Percentiles rank a stretch among this genome's conserved stretches.
phyloP scores from a whole-genome alignment of 1,140 invertebrate species.

The Megathymus violae region DNA sequence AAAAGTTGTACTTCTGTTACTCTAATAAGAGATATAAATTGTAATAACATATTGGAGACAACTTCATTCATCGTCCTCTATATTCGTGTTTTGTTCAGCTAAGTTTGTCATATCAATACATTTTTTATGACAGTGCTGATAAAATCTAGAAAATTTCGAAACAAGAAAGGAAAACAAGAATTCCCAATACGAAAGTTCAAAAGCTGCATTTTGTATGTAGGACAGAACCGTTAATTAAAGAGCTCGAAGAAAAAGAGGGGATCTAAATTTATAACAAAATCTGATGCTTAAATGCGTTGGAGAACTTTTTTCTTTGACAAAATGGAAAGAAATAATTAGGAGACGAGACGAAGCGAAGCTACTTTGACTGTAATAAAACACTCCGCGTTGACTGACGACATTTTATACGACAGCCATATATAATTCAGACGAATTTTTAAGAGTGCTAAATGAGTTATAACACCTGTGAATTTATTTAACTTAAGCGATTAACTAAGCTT shows the following conservation, averaged over 20 bases:
- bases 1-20: no score
- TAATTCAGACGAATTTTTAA: slow-evolving; percentile 51
- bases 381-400: slow-evolving; percentile 63
- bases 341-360: slow-evolving; percentile 64
- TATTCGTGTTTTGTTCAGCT: no score
- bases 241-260: slow-evolving; percentile 51
- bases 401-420: slow-evolving; percentile 43
- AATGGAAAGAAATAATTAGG: slow-evolving; percentile 78
- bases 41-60: no score
- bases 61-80: no score
- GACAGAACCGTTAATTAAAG: slow-evolving; percentile 68
- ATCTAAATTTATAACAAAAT: slow-evolving; percentile 78
- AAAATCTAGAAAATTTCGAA: no score
- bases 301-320: slow-evolving; percentile 58
- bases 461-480: slow-evolving; percentile 46
- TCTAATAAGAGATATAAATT: no score
- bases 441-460: slow-evolving; percentile 36
- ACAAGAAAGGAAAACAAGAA: no score
- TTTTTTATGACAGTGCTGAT: no score
- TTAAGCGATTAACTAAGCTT: slow-evolving; percentile 26
- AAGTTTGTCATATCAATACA: no score
- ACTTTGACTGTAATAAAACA: slow-evolving; percentile 73
- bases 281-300: slow-evolving; percentile 65
- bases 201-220: slow-evolving; percentile 43
- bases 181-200: slow-evolving; percentile 9